phyloP scores from a whole-genome alignment of 2,797 vertebrate genomes.

The Gymnodraco acuticeps region DNA sequence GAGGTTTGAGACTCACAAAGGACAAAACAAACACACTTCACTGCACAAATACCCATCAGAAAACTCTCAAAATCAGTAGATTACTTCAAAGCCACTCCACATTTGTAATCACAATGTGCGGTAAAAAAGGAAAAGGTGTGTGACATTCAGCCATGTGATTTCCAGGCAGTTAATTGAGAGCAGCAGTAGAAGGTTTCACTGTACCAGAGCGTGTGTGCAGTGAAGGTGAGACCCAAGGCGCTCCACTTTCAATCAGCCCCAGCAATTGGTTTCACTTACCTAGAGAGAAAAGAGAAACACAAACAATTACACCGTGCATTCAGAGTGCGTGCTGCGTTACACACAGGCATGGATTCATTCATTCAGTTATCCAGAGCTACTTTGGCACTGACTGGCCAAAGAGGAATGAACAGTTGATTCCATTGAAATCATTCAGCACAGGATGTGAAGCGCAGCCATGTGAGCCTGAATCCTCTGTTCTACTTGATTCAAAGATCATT shows the following conservation, averaged over 20 bases:
- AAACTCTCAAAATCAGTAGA: neutral
- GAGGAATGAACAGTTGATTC: slow-evolving; percentile 32
- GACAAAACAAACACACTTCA: slow-evolving; percentile 16
- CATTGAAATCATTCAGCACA: slow-evolving; percentile 39
- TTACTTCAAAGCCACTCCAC: neutral
- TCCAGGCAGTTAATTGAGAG: slow-evolving; percentile 14
- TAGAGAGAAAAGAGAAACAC: slow-evolving; percentile 60
- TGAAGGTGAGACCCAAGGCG: slow-evolving; percentile 47
- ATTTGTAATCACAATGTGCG: slow-evolving; percentile 4
- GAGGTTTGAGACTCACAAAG: neutral
- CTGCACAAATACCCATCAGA: slow-evolving; percentile 7
- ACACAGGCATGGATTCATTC: slow-evolving; percentile 29
- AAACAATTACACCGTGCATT: slow-evolving; percentile 55
- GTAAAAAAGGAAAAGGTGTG: neutral
- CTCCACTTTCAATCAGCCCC: slow-evolving; percentile 66
- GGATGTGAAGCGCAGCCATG: slow-evolving; percentile 9
- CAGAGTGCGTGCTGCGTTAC: slow-evolving; percentile 36
- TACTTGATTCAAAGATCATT: neutral
- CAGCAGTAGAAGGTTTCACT: slow-evolving; percentile 49
- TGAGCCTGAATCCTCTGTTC: slow-evolving; percentile 25
- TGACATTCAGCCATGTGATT: slow-evolving; percentile 11
- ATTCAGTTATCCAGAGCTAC: neutral
- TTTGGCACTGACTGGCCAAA: slow-evolving; percentile 36
- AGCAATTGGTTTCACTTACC: slow-evolving; percentile 82
- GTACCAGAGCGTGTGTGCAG: slow-evolving; percentile 56